Evolutionary conservation across 2,113 vertebrate species (phyloP), one percentile per base, ranked within the genome.

Genomic region (Caranx melampygus): DNA sequence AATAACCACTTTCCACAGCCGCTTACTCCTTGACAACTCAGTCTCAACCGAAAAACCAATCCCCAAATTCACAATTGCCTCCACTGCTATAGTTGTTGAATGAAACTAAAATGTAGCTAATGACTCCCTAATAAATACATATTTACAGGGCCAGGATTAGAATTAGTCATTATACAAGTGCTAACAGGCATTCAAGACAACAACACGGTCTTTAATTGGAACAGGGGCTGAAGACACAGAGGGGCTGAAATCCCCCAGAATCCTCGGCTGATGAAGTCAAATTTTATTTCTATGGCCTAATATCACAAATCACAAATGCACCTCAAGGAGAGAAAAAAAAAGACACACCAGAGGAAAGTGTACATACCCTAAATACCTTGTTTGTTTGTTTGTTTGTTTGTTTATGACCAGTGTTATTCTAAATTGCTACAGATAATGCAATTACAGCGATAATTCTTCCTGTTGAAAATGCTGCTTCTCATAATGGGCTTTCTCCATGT

Each of bases 151-250:
- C 47, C 52, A 63, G 76, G 70, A 82, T 86, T 81, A 76, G 61
- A 87, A 75, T 73, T 42, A 59, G 57, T 75, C 81, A 85, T 85
- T 79, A 83, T 60, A 74, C 60, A 59, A 83, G 67, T 14, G 9
- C 79, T 70, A 69, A 81, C 52, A 82, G 55, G 49, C 76, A 45
- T 85, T 86, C 75, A 82, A 69, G 47, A 75, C 44, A 35, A 80
- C 78, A 87, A 63, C 60, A 3, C 51, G 6, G 55, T 78, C 81
- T 86, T 75, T 90, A 90, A 89, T 86, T 90, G 85, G 85, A 86
- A 78, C 58, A 52, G 59, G 40, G 54, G 84, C 72, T 44, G 66
- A 78, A 75, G 40, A 60, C 83, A 78, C 47, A 3, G 44, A 82
- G 75, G 64, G 79, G 72, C 59, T 66, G 2, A 85, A 87, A 85